Evolutionary conservation across 2,888 invertebrate species (phyloP).

Genomic region (Acleris sparsana): DNA sequence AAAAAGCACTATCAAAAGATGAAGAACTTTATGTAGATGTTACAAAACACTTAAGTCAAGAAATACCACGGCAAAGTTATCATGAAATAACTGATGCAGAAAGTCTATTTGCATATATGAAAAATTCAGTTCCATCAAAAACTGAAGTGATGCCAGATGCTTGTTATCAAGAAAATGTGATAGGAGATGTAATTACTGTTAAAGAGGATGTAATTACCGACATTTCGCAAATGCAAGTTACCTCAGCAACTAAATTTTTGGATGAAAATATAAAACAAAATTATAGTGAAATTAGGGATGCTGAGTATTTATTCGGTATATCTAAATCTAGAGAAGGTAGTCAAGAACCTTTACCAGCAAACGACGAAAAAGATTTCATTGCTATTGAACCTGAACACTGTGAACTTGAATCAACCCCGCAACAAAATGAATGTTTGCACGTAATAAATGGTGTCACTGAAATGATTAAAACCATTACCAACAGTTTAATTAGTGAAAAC

Average conservation of each 20-base stretch:
- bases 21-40: background rate
- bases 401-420: background rate
- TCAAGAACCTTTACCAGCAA: conserved; percentile 38
- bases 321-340: conserved; percentile 43
- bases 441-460: conserved; percentile 15
- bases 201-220: background rate
- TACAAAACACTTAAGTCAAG: conserved; percentile 39
- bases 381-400: background rate
- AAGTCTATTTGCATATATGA: conserved; percentile 43
- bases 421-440: background rate
- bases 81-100: conserved; percentile 60
- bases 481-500: conserved; percentile 20
- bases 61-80: conserved; percentile 53
- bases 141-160: background rate
- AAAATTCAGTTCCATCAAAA: conserved; percentile 10
- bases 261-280: conserved; percentile 40
- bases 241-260: background rate
- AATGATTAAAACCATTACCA: conserved; percentile 13
- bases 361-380: conserved; percentile 16
- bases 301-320: conserved; percentile 49
- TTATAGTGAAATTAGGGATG: conserved; percentile 52
- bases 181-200: background rate
- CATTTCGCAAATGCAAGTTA: background rate
- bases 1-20: background rate
- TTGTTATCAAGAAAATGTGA: background rate